Conservation (phyloP, 2,888 invertebrate species). For the Laspeyria flexula region DNA sequence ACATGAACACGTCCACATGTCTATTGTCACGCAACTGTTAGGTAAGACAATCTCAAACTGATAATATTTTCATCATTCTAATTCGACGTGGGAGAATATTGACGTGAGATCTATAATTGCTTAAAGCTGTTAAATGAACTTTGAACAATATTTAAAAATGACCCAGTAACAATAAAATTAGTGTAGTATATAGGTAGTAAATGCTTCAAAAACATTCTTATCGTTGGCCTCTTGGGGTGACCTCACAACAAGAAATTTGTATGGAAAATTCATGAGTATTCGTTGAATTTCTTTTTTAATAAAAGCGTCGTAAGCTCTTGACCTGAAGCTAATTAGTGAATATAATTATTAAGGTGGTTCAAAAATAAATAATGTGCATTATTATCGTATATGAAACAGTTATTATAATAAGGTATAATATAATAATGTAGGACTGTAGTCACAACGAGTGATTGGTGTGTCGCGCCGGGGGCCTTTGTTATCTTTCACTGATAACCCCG, state of each 20-base stretch:
- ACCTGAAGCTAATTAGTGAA: conserved; percentile 1
- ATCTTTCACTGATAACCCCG: conserved; percentile 54
- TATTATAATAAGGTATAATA: conserved; percentile 19
- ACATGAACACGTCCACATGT: conserved; percentile 8
- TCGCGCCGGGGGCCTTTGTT: conserved; percentile 34
- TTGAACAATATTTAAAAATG: neutral
- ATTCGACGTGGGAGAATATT: conserved; percentile 17
- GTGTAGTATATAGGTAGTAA: neutral
- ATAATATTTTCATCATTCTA: conserved; percentile 7
- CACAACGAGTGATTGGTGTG: conserved; percentile 28
- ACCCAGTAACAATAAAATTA: neutral
- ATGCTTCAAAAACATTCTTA: neutral
- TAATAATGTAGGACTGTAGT: conserved; percentile 43
- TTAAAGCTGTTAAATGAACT: neutral
- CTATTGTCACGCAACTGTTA: conserved; percentile 25
- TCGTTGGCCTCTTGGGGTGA: neutral
- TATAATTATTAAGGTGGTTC: conserved; percentile 12
- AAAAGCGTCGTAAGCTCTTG: too few relatives aligned
- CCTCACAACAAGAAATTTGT: too few relatives aligned
- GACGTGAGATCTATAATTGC: conserved; percentile 16
- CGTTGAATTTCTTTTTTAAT: too few relatives aligned
- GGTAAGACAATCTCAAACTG: conserved; percentile 8
- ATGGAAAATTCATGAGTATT: too few relatives aligned
- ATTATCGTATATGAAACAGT: conserved; percentile 2
- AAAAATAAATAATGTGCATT: conserved; percentile 33